Conservation (phyloP, 2,888 invertebrate species). For the Tipula unca region DNA sequence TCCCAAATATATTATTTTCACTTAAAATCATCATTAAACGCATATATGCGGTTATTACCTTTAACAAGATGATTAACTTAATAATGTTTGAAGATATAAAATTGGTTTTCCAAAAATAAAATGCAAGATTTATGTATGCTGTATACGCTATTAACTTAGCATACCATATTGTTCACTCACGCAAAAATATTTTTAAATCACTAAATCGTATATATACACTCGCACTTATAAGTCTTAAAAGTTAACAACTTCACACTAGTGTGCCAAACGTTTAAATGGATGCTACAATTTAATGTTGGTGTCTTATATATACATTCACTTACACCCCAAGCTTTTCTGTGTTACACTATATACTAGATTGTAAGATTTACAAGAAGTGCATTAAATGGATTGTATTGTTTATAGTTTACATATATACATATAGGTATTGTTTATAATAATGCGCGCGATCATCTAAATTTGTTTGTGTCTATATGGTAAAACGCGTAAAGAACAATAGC, state of each 20-base stretch:
- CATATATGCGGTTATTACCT: not conserved
- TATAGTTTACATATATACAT: not conserved
- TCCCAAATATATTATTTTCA: not conserved
- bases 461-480: not conserved
- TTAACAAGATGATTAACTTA: not conserved
- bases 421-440: not conserved
- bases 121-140: not conserved
- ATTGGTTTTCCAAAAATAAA: not conserved
- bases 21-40: not conserved
- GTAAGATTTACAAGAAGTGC: not conserved
- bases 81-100: not conserved
- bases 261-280: not conserved
- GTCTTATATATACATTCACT: slow-evolving; percentile 4
- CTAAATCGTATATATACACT: not conserved
- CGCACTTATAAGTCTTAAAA: not conserved
- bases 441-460: not conserved
- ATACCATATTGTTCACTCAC: not conserved
- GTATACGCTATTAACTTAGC: not conserved
- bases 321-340: not conserved
- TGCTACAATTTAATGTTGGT: not conserved
- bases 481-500: not conserved
- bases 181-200: not conserved
- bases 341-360: not conserved
- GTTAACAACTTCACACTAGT: not conserved
- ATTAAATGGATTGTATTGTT: not conserved